Evolutionary conservation across 2,888 invertebrate genomes (phyloP).

Genomic region (Baronia brevicornis): DNA sequence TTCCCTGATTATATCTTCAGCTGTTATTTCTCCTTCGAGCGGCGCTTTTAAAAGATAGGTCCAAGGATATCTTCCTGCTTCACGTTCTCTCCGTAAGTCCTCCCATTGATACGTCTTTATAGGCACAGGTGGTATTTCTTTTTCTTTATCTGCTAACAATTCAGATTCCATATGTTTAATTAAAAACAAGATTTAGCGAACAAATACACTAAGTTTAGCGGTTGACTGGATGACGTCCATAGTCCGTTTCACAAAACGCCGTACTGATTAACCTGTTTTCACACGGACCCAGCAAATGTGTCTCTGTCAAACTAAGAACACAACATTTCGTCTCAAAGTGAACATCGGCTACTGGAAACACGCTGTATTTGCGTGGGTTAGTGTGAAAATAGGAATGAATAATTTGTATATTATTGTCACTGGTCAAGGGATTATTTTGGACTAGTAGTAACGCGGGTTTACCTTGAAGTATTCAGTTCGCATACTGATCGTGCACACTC

Average conservation of each 20-base stretch:
- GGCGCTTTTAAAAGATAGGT: slow-evolving; percentile 83
- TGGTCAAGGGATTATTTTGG: slow-evolving; percentile 55
- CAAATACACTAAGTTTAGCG: slow-evolving; percentile 12
- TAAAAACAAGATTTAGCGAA: slow-evolving; percentile 29
- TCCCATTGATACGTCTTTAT: slow-evolving; percentile 89
- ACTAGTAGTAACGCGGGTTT: slow-evolving; percentile 54
- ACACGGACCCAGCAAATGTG: slow-evolving; percentile 51
- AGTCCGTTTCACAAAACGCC: slow-evolving; percentile 17
- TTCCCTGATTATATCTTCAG: slow-evolving; percentile 66
- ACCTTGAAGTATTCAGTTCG: slow-evolving; percentile 57
- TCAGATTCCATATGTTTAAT: slow-evolving; percentile 72
- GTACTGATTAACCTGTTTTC: slow-evolving; percentile 27
- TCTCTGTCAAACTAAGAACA: slow-evolving; percentile 66
- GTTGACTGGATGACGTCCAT: slow-evolving; percentile 29
- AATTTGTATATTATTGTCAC: slow-evolving; percentile 64
- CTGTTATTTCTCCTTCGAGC: slow-evolving; percentile 66
- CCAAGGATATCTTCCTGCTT: slow-evolving; percentile 87
- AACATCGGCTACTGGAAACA: slow-evolving; percentile 68
- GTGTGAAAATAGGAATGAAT: slow-evolving; percentile 73
- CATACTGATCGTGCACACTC: slow-evolving; percentile 34
- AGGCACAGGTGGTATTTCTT: slow-evolving; percentile 78
- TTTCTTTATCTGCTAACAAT: slow-evolving; percentile 70
- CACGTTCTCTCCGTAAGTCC: slow-evolving; percentile 81
- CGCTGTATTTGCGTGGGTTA: slow-evolving; percentile 68
- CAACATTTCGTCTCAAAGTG: slow-evolving; percentile 69